Percentiles rank a stretch among this genome's conserved stretches.
Conservation (phyloP, 2,888 invertebrate genomes). For the Andrena haemorrhoa region DNA sequence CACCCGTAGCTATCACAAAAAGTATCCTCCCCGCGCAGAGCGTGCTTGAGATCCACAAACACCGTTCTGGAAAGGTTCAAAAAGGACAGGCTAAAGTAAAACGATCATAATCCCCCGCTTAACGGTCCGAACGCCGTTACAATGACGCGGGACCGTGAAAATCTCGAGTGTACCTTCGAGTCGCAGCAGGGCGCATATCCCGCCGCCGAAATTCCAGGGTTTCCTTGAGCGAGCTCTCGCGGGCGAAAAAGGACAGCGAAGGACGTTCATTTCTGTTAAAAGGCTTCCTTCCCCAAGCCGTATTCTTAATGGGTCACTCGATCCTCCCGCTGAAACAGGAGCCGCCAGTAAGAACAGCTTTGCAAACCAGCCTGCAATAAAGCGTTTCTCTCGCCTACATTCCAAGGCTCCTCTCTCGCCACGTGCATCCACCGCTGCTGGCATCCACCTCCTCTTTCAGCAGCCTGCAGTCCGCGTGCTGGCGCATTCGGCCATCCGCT, state of each 20-base stretch:
- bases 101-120: background rate
- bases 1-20: too few relatives aligned
- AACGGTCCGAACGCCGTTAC: background rate
- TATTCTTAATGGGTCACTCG: slow-evolving; percentile 67
- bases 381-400: slow-evolving; percentile 51
- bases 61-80: background rate
- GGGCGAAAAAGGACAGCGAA: slow-evolving; percentile 32
- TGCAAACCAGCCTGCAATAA: slow-evolving; percentile 65
- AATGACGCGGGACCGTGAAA: slow-evolving; percentile 11
- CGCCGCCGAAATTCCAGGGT: slow-evolving; percentile 41
- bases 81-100: background rate
- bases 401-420: slow-evolving; percentile 13
- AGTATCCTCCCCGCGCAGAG: too few relatives aligned
- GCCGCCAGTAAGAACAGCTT: slow-evolving; percentile 62
- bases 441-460: background rate
- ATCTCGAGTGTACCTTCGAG: slow-evolving; percentile 12
- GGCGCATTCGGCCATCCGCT: slow-evolving; percentile 28
- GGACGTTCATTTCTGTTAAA: slow-evolving; percentile 66
- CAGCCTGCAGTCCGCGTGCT: slow-evolving; percentile 1
- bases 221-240: slow-evolving; percentile 14
- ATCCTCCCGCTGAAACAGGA: slow-evolving; percentile 59
- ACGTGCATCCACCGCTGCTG: slow-evolving; percentile 6
- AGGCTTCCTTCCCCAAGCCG: slow-evolving; percentile 50
- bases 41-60: too few relatives aligned
- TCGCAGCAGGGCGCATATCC: slow-evolving; percentile 7